Conservation (phyloP, 1,140 invertebrate species). For the Hormaphis cornu region DNA sequence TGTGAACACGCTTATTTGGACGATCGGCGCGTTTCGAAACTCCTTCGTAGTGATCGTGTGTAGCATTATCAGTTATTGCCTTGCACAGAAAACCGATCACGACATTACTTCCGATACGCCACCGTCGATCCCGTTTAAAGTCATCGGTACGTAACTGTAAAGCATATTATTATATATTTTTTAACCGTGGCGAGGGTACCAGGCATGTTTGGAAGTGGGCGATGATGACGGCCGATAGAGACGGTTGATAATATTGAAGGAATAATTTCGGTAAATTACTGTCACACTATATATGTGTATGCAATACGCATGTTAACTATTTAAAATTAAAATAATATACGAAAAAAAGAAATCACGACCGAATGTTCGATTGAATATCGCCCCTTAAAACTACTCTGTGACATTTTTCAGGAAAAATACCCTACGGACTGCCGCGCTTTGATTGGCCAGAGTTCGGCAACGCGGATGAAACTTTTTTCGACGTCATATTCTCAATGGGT, state of each 20-base stretch:
- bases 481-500: slow-evolving; percentile 64
- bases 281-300: too few relatives aligned
- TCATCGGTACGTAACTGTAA: not conserved
- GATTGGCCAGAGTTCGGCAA: slow-evolving; percentile 53
- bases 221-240: too few relatives aligned
- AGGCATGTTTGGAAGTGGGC: too few relatives aligned
- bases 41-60: slow-evolving; percentile 45
- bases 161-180: not conserved
- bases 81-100: slow-evolving; percentile 45
- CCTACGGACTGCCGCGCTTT: slow-evolving; percentile 56
- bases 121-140: slow-evolving; percentile 38
- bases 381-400: not conserved
- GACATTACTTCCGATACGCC: slow-evolving; percentile 43
- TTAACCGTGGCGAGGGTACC: too few relatives aligned
- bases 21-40: slow-evolving; percentile 46
- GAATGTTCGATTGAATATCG: too few relatives aligned
- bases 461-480: slow-evolving; percentile 49
- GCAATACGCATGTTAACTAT: too few relatives aligned
- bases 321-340: too few relatives aligned
- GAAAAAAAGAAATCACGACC: too few relatives aligned
- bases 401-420: slow-evolving; percentile 49
- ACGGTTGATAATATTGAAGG: too few relatives aligned
- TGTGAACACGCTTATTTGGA: slow-evolving; percentile 47
- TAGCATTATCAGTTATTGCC: slow-evolving; percentile 46
- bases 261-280: too few relatives aligned